These are phyloP conservation scores for Sisyra terminalis DNA, from an alignment of 2,888 invertebrate genomes.

Conservation along the genomic window DNA sequence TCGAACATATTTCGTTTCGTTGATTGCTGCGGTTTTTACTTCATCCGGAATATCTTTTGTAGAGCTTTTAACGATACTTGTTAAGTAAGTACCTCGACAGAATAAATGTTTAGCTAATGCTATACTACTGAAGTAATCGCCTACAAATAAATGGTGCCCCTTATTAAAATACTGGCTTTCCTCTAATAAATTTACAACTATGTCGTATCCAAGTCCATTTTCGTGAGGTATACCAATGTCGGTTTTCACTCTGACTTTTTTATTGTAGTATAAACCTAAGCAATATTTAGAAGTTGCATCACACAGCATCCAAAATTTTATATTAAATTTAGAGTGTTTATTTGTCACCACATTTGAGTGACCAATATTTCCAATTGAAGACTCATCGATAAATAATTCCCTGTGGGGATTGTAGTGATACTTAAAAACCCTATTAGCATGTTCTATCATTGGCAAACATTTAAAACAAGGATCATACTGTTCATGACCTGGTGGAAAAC, in stretches of 20 bases:
- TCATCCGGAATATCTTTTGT: constrained; percentile 13
- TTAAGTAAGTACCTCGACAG: constrained; percentile 12
- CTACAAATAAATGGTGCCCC: constrained; percentile 15
- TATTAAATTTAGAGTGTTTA: constrained; percentile 15
- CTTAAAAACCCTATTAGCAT: constrained; percentile 15
- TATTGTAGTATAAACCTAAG: constrained; percentile 15
- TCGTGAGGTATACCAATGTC: constrained; percentile 13
- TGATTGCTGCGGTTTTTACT: constrained; percentile 12
- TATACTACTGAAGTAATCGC: constrained; percentile 16
- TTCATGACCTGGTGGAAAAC: constrained; percentile 11
- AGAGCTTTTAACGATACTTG: constrained; percentile 14
- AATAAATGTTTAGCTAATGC: constrained; percentile 12
- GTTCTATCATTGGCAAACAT: constrained; percentile 14
- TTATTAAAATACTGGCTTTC: constrained; percentile 16
- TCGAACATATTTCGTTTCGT: constrained; percentile 13
- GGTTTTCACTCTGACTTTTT: constrained; percentile 12
- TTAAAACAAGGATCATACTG: constrained; percentile 15
- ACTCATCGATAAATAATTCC: constrained; percentile 15
- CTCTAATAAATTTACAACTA: constrained; percentile 13
- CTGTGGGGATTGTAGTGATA: constrained; percentile 14
- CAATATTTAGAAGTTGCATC: constrained; percentile 16
- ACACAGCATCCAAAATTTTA: constrained; percentile 17
- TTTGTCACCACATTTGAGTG: constrained; percentile 12
- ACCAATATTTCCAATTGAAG: constrained; percentile 13
- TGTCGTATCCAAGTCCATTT: constrained; percentile 13